A percentile compares a stretch with the other conserved stretches of the same genome.
Evolutionary conservation across 2,888 invertebrate species (phyloP).

Genomic region (Tetragonula carbonaria): DNA sequence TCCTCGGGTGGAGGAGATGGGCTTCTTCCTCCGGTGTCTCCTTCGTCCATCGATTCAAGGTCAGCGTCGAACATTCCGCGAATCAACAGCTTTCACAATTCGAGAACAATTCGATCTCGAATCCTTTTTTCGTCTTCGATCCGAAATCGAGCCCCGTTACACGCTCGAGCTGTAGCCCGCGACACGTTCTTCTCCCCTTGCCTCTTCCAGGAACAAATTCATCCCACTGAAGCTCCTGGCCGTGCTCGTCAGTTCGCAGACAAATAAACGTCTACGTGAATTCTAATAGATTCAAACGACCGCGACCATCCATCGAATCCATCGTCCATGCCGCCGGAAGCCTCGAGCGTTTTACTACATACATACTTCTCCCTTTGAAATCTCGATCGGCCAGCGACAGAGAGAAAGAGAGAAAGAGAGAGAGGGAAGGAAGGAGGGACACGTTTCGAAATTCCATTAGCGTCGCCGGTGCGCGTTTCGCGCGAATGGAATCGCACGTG

Average conservation of each 20-base stretch:
- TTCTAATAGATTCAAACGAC: slow-evolving; percentile 23
- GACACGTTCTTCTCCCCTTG: not conserved
- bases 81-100: no score
- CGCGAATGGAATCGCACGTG: slow-evolving; percentile 66
- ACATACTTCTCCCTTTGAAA: not conserved
- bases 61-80: not conserved
- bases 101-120: not conserved
- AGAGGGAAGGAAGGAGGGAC: not conserved
- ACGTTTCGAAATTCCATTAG: slow-evolving; percentile 64
- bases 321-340: slow-evolving; percentile 5
- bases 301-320: not conserved
- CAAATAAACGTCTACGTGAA: slow-evolving; percentile 18
- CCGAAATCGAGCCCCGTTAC: not conserved
- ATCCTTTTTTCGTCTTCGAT: not conserved
- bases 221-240: slow-evolving; percentile 3
- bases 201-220: slow-evolving; percentile 29
- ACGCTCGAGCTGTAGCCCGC: not conserved
- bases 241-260: not conserved
- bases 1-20: slow-evolving; percentile 4
- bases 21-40: not conserved
- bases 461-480: slow-evolving; percentile 51
- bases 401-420: no score
- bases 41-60: not conserved
- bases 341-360: not conserved
- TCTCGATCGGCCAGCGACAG: slow-evolving; percentile 48